Evolutionary conservation across 2,888 invertebrate genomes (phyloP), one percentile per base, ranked within the genome.

Genomic region (Gymnocheta viridis): DNA sequence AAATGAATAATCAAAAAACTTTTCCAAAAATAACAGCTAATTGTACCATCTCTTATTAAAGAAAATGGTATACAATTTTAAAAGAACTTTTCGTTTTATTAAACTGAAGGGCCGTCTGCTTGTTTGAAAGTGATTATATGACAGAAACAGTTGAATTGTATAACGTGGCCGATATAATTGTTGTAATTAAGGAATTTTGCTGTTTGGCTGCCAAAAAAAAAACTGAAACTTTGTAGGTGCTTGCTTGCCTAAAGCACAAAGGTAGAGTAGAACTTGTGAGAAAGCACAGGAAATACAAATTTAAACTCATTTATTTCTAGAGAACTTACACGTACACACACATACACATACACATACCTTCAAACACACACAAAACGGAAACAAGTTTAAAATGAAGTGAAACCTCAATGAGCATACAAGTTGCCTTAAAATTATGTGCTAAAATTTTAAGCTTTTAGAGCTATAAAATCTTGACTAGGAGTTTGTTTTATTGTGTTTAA

Each of bases 101-200:
- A 17, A 66, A n/a, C 5, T 6, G 24, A 27, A 54, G 9, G 6
- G 12, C 6, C 6, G 51, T 14, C 2, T 51, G 24, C 24, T 51
- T 54, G 27, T n/a, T 54, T 6, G n/a, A 54, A 27, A 54, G 54
- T 27, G 54, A n/a, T 54, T 29, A 54, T 27, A 29, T n/a, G 54
- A 54, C 54, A 27, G 29, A 54, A 51, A 24, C 44, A 51, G 41
- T 44, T 62, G 22, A 56, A 58, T 47, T 70, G 14, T 67, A n/a
- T 49, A 67, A 81, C 56, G 54, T 76, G 41, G 83, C 66, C 56
- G 29, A 22, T 60, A 22, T 90, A 89, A 90, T 89, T 89, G 89
- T 88, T 87, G 87, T 88, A 90, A 91, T 90, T 91, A 88, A 91
- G 89, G 87, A 89, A 89, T 90, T 89, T 87, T 87, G 86, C 86